These are phyloP conservation scores for Austrolebias charrua DNA, from an alignment of 2,797 vertebrate genomes.

Conservation along the genomic window DNA sequence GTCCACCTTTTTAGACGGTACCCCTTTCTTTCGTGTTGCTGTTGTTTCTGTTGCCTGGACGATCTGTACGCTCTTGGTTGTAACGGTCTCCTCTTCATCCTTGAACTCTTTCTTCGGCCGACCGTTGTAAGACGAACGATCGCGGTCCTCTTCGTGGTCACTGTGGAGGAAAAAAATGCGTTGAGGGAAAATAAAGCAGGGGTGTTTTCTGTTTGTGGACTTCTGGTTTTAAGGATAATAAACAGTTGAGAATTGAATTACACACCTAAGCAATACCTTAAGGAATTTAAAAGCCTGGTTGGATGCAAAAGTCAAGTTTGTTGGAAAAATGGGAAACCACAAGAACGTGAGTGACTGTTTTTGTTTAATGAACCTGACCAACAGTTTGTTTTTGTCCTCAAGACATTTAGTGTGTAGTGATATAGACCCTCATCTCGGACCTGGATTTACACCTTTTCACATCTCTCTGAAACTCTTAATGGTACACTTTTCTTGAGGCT, in stretches of 20 bases:
- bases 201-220: background rate
- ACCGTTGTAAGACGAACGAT: slow-evolving; percentile 83
- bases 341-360: too few relatives aligned
- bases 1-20: slow-evolving; percentile 93
- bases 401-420: too few relatives aligned
- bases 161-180: slow-evolving; percentile 62
- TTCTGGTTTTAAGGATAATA: background rate
- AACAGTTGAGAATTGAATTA: background rate
- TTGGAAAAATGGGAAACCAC: too few relatives aligned
- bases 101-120: slow-evolving; percentile 88
- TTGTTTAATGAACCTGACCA: background rate
- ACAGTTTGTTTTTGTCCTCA: background rate
- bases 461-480: too few relatives aligned
- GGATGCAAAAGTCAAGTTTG: too few relatives aligned
- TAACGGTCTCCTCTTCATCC: slow-evolving; percentile 95
- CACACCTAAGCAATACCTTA: background rate
- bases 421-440: too few relatives aligned
- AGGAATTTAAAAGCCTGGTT: background rate
- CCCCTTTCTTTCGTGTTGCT: slow-evolving; percentile 90
- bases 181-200: background rate
- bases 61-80: slow-evolving; percentile 92
- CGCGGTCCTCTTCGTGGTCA: slow-evolving; percentile 87
- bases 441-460: too few relatives aligned
- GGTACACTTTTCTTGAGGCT: too few relatives aligned
- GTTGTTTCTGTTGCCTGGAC: slow-evolving; percentile 94